These are phyloP conservation scores for Meda fulgida DNA, from an alignment of 2,797 vertebrate genomes.

Conservation along the genomic window DNA sequence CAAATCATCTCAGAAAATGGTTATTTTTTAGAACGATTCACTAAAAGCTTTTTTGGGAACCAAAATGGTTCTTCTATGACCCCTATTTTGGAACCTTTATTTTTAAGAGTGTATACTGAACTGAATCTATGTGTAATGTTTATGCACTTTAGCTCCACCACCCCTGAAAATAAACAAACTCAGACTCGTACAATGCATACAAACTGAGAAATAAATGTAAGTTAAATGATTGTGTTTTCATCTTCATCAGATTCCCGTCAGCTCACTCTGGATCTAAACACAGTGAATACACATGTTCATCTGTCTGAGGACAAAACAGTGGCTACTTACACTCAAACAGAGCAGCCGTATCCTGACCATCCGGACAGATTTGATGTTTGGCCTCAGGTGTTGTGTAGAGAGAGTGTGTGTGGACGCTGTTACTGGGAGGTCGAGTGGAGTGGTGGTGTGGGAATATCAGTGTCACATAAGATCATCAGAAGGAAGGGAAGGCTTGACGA, in stretches of 20 bases:
- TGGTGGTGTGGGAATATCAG: slow-evolving; percentile 2
- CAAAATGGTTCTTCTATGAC: too few relatives aligned
- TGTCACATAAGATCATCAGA: slow-evolving; percentile 32
- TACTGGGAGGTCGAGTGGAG: slow-evolving; percentile 48
- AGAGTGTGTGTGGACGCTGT: slow-evolving; percentile 12
- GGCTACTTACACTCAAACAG: background rate
- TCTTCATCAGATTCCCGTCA: slow-evolving; percentile 12
- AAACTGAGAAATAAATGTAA: background rate
- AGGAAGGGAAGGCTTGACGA: background rate
- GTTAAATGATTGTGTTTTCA: background rate
- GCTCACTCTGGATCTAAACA: slow-evolving; percentile 12
- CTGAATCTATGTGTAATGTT: background rate
- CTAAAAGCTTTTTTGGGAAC: too few relatives aligned
- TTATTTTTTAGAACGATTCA: too few relatives aligned
- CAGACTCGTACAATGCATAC: background rate
- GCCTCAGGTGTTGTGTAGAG: slow-evolving; percentile 34
- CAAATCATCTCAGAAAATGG: too few relatives aligned
- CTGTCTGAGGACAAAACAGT: slow-evolving; percentile 18
- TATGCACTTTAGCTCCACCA: too few relatives aligned
- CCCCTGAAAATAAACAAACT: background rate
- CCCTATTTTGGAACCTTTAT: too few relatives aligned
- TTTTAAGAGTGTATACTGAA: too few relatives aligned
- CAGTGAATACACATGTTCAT: background rate
- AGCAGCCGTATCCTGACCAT: background rate
- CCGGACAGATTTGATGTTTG: slow-evolving; percentile 15